Evolutionary conservation across 1,140 invertebrate species (phyloP).

Genomic region (Halesus radiatus): DNA sequence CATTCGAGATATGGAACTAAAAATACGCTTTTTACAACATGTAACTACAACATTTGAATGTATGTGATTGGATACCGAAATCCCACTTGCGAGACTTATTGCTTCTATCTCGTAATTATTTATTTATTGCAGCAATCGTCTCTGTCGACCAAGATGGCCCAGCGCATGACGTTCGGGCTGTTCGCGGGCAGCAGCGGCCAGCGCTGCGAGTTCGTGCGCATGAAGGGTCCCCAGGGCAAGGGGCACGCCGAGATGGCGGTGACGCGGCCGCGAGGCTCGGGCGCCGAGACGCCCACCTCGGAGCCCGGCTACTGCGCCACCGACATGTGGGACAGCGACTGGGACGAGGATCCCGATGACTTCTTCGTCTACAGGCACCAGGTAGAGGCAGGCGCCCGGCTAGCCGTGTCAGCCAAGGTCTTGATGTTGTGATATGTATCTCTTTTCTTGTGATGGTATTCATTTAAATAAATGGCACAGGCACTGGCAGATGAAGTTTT

Average conservation of each 20-base stretch:
- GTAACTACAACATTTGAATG: no score
- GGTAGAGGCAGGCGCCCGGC: slow-evolving; percentile 64
- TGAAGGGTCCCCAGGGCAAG: slow-evolving; percentile 97
- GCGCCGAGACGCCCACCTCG: slow-evolving; percentile 95
- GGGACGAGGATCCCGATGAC: slow-evolving; percentile 89
- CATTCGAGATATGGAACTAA: no score
- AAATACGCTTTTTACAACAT: no score
- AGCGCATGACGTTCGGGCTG: slow-evolving; percentile 95
- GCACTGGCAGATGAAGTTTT: no score
- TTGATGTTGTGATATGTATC: no score
- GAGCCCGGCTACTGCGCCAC: slow-evolving; percentile 89
- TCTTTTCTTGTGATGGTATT: no score
- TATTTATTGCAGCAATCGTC: slow-evolving; percentile 83
- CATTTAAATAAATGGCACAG: no score
- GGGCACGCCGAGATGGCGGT: slow-evolving; percentile 99
- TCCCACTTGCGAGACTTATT: no score
- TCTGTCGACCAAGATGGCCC: slow-evolving; percentile 93
- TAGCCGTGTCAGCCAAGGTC: slow-evolving; percentile 58
- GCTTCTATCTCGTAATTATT: no score
- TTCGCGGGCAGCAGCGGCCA: slow-evolving; percentile 83
- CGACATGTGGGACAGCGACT: slow-evolving; percentile 89
- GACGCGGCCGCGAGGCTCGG: slow-evolving; percentile 89
- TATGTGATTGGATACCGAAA: no score
- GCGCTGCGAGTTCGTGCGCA: slow-evolving; percentile 96
- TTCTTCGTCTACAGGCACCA: slow-evolving; percentile 86